Evolutionary conservation across 1,140 invertebrate species (phyloP).

Genomic region (Drosophila dunni): DNA sequence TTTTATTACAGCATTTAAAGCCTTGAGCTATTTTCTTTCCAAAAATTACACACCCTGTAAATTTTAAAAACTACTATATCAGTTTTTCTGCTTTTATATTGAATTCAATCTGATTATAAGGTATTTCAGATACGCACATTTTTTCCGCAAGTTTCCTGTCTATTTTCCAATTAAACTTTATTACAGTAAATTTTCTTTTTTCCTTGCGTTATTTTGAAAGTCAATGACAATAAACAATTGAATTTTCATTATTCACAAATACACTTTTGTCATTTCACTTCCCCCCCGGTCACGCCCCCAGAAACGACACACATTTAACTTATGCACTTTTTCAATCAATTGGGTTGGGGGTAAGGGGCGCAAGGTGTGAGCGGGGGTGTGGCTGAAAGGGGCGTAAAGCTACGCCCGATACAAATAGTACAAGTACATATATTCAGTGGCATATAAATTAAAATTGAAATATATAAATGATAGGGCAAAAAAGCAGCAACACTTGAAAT

Average conservation of each 20-base stretch:
- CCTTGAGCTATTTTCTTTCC: too few relatives aligned
- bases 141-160: too few relatives aligned
- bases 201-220: neutral
- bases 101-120: too few relatives aligned
- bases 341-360: slow-evolving; percentile 2
- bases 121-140: too few relatives aligned
- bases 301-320: slow-evolving; percentile 49
- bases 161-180: neutral
- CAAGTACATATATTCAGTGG: slow-evolving; percentile 53
- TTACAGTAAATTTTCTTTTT: neutral
- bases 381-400: neutral
- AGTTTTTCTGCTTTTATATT: too few relatives aligned
- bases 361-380: neutral
- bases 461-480: slow-evolving; percentile 71
- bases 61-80: too few relatives aligned
- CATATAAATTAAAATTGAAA: slow-evolving; percentile 81
- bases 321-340: slow-evolving; percentile 61
- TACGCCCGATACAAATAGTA: neutral
- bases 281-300: slow-evolving; percentile 6
- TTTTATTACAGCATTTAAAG: too few relatives aligned
- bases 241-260: slow-evolving; percentile 16
- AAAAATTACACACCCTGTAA: too few relatives aligned
- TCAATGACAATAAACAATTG: slow-evolving; percentile 23
- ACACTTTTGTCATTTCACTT: slow-evolving; percentile 7
- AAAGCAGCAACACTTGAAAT: slow-evolving; percentile 70